Evolutionary conservation across 2,113 vertebrate genomes (phyloP).

Genomic region (Mormyrus iriodes): DNA sequence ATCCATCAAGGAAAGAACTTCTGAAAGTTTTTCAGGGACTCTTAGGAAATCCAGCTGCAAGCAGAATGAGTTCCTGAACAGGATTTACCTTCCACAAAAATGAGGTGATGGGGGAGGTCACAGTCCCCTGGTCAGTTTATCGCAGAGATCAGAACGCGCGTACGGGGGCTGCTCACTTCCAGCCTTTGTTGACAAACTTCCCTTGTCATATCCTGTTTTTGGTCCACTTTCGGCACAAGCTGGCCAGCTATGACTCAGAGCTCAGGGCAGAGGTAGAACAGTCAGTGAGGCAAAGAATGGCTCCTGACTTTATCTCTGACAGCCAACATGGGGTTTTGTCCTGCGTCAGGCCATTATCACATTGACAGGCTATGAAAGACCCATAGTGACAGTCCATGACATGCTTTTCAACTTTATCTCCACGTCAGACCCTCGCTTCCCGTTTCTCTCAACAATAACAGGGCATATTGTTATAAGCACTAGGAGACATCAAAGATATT

Average conservation of each 20-base stretch:
- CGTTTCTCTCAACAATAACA: background rate
- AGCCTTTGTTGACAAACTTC: constrained; percentile 58
- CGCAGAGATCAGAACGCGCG: constrained; percentile 19
- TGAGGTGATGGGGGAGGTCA: background rate
- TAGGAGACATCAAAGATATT: background rate
- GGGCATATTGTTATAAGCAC: background rate
- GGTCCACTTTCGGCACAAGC: constrained; percentile 31
- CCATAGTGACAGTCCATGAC: background rate
- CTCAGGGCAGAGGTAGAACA: background rate
- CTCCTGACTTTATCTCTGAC: constrained; percentile 5
- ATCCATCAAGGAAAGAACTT: background rate
- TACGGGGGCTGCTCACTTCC: constrained; percentile 41
- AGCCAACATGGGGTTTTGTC: background rate
- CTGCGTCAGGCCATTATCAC: background rate
- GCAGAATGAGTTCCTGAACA: background rate
- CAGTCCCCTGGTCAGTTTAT: background rate
- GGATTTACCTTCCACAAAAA: constrained; percentile 3
- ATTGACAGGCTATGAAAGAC: background rate
- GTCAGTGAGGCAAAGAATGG: background rate
- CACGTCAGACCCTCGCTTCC: background rate
- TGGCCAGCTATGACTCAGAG: constrained; percentile 28
- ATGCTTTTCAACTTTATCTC: background rate
- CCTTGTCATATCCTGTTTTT: constrained; percentile 45
- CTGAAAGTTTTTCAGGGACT: background rate
- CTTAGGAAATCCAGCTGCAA: background rate